Base-by-base conservation (phyloP, 1,140 invertebrate species). In the Pollicipes pollicipes region DNA sequence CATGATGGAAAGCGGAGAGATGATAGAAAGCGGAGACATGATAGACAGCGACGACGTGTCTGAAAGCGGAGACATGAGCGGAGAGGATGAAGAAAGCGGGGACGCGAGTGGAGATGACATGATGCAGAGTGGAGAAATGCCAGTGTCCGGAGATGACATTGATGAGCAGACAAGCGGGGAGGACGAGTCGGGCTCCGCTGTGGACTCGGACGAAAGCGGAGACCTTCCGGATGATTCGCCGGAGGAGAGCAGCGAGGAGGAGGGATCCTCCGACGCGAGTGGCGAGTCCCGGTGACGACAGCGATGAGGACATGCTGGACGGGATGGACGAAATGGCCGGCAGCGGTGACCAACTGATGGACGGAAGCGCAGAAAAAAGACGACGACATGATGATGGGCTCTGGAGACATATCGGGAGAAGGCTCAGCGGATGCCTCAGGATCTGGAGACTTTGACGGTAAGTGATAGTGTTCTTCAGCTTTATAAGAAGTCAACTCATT, bases 301-400 rank as follows among this genome's bases (percentile, higher is more conserved):
- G 70, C 37, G 77, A 77, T 28, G 70, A 70, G 32, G 45, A 70
- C n/a, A 32, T 69, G 32, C 21, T 72, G 31, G n/a, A n/a, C n/a
- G n/a, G n/a, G n/a, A n/a, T n/a, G n/a, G n/a, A n/a, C n/a, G n/a
- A n/a, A n/a, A 67, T 58, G n/a, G 30, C 30, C 13, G 63, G 68
- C 45, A 68, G 68, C 64, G 69, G 72, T 16, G 71, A 73, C n/a
- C n/a, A n/a, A n/a, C n/a, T n/a, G n/a, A n/a, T n/a, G n/a, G n/a
- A n/a, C n/a, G n/a, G 73, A 73, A 58, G 68, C 37, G 75, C 74
- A 69, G 67, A 69, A n/a, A n/a, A n/a, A 17, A 78, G 78, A 71
- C 74, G 76, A 74, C 75, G 78, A 16, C 75, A 73, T 45, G 78
- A 77, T 71, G 76, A 76, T 68, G 76, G 81, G 29, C 64, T 63